Evolutionary conservation across 2,888 invertebrate genomes (phyloP).

Genomic region (Drosophila niveifrons): DNA sequence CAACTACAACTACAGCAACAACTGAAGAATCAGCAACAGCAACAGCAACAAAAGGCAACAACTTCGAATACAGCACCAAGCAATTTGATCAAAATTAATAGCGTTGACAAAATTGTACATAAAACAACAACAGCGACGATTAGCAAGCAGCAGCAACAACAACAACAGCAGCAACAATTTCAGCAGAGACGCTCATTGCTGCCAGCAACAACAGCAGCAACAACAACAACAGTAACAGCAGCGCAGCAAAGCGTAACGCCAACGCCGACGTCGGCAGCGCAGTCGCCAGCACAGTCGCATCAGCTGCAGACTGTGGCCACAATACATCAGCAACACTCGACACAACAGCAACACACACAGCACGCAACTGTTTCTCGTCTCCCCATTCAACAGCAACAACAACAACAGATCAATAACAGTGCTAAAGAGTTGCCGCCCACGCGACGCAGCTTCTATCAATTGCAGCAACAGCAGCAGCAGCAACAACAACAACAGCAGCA

Average conservation of each 20-base stretch:
- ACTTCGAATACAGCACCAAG: constrained; percentile 45
- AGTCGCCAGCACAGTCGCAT: constrained; percentile 69
- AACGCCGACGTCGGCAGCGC: constrained; percentile 48
- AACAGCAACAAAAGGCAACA: constrained; percentile 42
- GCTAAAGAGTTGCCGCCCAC: constrained; percentile 52
- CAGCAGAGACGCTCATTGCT: constrained; percentile 37
- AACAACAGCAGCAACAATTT: constrained; percentile 57
- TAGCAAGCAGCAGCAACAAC: constrained; percentile 60
- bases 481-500: constrained; percentile 36
- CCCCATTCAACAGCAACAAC: constrained; percentile 48
- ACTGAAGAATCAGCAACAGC: constrained; percentile 48
- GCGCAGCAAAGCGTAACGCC: constrained; percentile 65
- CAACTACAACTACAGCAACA: constrained; percentile 47
- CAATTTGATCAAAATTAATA: constrained; percentile 78
- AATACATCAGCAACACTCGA: constrained; percentile 82
- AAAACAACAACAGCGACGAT: constrained; percentile 57
- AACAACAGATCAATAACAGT: constrained; percentile 46
- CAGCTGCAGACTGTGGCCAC: constrained; percentile 84
- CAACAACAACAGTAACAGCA: constrained; percentile 59
- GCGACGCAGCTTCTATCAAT: constrained; percentile 73
- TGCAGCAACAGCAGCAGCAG: constrained; percentile 53
- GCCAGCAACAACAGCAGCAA: constrained; percentile 60
- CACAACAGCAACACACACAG: constrained; percentile 65
- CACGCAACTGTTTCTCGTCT: too few species aligned
- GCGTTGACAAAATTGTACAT: constrained; percentile 76